These are phyloP conservation scores for Sebastes fasciatus DNA, from an alignment of 2,113 vertebrate species.

Conservation along the genomic window DNA sequence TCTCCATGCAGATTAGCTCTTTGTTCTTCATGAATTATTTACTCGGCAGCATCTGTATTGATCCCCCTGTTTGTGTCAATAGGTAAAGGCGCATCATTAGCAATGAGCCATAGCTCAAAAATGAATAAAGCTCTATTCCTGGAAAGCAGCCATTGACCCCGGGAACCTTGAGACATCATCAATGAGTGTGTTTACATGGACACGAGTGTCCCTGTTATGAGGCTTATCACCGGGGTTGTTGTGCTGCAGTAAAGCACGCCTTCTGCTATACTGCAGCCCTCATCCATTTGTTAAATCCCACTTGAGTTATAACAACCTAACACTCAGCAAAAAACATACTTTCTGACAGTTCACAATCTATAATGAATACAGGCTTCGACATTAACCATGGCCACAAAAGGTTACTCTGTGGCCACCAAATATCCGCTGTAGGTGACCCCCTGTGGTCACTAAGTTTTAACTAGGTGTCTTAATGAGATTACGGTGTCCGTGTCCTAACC, in stretches of 20 bases:
- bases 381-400: too few species aligned
- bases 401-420: too few species aligned
- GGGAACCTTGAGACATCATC: slow-evolving; percentile 49
- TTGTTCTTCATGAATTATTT: slow-evolving; percentile 81
- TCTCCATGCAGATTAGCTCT: slow-evolving; percentile 64
- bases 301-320: background rate
- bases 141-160: slow-evolving; percentile 22
- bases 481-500: too few species aligned
- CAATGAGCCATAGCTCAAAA: slow-evolving; percentile 65
- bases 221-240: background rate
- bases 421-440: too few species aligned
- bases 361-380: background rate
- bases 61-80: slow-evolving; percentile 65
- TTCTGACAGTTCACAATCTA: background rate
- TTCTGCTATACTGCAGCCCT: background rate
- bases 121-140: slow-evolving; percentile 46
- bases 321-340: background rate
- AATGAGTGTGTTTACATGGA: background rate
- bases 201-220: background rate
- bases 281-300: background rate
- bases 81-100: slow-evolving; percentile 66
- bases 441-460: too few species aligned
- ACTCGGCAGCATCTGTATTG: slow-evolving; percentile 58
- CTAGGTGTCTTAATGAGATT: too few species aligned
- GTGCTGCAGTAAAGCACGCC: background rate